Percentiles rank a stretch among this genome's conserved stretches.
These are phyloP conservation scores for Ranitomeya imitator DNA, from an alignment of 2,113 vertebrate genomes.

Conservation along the genomic window DNA sequence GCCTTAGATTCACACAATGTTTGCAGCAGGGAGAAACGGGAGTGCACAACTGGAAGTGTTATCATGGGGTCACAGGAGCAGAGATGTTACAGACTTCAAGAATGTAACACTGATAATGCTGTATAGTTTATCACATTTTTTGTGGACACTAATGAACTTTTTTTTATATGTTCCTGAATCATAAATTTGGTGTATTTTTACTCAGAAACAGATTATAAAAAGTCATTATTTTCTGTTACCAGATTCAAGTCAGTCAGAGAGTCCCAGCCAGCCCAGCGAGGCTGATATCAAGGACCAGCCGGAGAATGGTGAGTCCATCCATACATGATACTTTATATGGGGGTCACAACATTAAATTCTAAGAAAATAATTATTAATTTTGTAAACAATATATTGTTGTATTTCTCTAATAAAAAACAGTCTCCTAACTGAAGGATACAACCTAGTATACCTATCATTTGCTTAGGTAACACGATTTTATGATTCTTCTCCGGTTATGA, in stretches of 20 bases:
- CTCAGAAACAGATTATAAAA: neutral
- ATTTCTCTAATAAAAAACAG: neutral
- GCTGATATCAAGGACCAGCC: conserved; percentile 98
- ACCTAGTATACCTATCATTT: too few species aligned
- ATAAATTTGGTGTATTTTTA: neutral
- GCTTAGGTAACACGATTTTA: too few species aligned
- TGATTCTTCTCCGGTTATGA: too few species aligned
- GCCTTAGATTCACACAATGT: neutral
- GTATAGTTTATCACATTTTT: neutral
- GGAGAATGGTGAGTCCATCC: conserved; percentile 90
- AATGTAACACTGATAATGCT: neutral
- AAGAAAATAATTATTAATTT: neutral
- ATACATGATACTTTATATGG: neutral
- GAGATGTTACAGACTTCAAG: neutral
- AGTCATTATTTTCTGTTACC: conserved; percentile 57
- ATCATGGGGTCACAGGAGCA: neutral
- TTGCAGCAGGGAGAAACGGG: neutral
- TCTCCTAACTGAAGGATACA: too few species aligned
- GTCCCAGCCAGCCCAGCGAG: conserved; percentile 94
- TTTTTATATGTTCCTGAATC: too few species aligned
- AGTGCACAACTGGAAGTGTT: neutral
- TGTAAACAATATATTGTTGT: neutral
- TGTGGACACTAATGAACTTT: neutral
- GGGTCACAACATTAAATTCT: neutral
- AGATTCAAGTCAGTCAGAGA: conserved; percentile 96